Evolutionary conservation across 2,888 invertebrate genomes (phyloP), one percentile per base, ranked within the genome.

Genomic region (Cremastinae sp.): DNA sequence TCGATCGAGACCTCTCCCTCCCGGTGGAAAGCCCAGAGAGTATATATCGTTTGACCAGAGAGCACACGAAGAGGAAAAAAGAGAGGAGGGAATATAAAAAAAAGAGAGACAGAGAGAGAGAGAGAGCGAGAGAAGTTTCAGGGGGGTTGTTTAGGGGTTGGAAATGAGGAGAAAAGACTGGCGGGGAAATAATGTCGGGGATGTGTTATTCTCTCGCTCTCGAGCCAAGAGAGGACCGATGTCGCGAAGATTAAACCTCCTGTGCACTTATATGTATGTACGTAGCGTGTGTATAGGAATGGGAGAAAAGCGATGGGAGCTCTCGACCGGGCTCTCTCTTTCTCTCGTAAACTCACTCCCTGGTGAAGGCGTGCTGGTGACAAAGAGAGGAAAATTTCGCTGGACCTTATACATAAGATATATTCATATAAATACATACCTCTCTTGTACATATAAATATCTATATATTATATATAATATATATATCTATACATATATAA

Each of bases 231-330:
- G 74, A 72, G 56, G 68, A 74, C 68, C 73, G 78, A 77, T 78
- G 80, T 83, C 83, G 80, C 78, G 80, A 82, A 85, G 83, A 84
- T 85, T 84, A 83, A 85, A 83, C 81, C 81, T 79, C 79, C 78
- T 81, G 76, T 79, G 79, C 79, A 81, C 79, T 77, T 72, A 78
- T 77, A 69, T 61, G 61, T 66, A 66, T 62, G 45, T 14, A 47
- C 14, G 10, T 35, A 45, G 45, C 69, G 39, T 47, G 37, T 74
- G 56, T 71, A 66, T 49, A n/a, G n/a, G n/a, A n/a, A n/a, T n/a
- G n/a, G n/a, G n/a, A n/a, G n/a, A n/a, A n/a, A n/a, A n/a, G n/a
- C n/a, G n/a, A n/a, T n/a, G n/a, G n/a, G n/a, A n/a, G n/a, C n/a
- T n/a, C n/a, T n/a, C n/a, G n/a, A n/a, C n/a, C n/a, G n/a, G n/a